These are phyloP conservation scores for Thaleichthys pacificus DNA, from an alignment of 2,797 vertebrate genomes.

Conservation along the genomic window DNA sequence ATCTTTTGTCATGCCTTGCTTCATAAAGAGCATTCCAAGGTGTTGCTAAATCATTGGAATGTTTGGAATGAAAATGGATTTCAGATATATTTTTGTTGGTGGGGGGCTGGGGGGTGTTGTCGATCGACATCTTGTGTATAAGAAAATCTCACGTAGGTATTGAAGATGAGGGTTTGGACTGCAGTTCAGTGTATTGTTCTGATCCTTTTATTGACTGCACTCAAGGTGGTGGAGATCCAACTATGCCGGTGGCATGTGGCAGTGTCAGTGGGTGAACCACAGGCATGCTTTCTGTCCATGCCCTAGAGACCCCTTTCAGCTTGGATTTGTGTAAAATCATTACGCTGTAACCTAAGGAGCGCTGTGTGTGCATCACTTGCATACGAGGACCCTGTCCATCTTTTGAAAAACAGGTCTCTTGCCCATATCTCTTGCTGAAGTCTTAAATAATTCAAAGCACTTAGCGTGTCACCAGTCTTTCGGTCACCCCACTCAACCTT, in stretches of 20 bases:
- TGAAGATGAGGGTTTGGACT: too few relatives aligned
- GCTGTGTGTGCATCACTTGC: slow-evolving; percentile 44
- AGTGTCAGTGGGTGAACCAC: slow-evolving; percentile 52
- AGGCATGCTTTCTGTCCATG: slow-evolving; percentile 40
- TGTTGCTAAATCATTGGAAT: background rate
- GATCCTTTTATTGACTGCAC: too few relatives aligned
- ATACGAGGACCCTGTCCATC: slow-evolving; percentile 48
- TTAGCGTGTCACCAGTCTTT: slow-evolving; percentile 53
- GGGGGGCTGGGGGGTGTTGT: too few relatives aligned
- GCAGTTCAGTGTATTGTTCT: too few relatives aligned
- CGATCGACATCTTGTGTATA: too few relatives aligned
- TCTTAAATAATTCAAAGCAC: slow-evolving; percentile 69
- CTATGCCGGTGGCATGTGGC: slow-evolving; percentile 29
- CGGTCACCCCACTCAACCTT: slow-evolving; percentile 28
- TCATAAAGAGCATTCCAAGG: background rate
- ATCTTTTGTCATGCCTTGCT: background rate
- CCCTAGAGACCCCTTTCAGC: slow-evolving; percentile 61
- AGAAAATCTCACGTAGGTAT: too few relatives aligned
- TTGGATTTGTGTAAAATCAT: slow-evolving; percentile 62
- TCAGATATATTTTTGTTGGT: background rate
- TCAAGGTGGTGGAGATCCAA: too few relatives aligned
- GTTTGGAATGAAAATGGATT: background rate
- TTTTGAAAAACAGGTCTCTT: slow-evolving; percentile 46
- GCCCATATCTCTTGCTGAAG: slow-evolving; percentile 40
- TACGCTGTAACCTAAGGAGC: slow-evolving; percentile 58